These are phyloP conservation scores for Scotopteryx bipunctaria DNA, from an alignment of 2,888 invertebrate species.

Conservation along the genomic window DNA sequence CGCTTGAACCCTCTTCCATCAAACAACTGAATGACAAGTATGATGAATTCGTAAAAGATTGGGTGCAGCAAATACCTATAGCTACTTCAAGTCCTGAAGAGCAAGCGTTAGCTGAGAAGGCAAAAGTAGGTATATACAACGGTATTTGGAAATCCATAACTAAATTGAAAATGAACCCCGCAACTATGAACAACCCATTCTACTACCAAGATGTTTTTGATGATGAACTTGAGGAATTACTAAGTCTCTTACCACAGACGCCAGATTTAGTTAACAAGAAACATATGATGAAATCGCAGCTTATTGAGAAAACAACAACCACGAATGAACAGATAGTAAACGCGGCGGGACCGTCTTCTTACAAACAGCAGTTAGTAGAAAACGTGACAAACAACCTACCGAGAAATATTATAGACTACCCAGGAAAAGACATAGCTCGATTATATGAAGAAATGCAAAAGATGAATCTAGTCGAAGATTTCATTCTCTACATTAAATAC, in stretches of 20 bases:
- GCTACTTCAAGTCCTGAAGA: constrained; percentile 39
- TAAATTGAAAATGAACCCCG: constrained; percentile 56
- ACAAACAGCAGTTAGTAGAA: constrained; percentile 55
- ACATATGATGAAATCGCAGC: constrained; percentile 49
- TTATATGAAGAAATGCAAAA: constrained; percentile 52
- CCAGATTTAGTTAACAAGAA: constrained; percentile 47
- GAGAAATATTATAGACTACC: constrained; percentile 26
- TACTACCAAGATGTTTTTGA: constrained; percentile 61
- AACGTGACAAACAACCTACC: constrained; percentile 47
- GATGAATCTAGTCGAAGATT: constrained; percentile 55
- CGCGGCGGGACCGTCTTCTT: constrained; percentile 42
- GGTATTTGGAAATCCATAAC: constrained; percentile 58
- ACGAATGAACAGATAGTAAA: constrained; percentile 46
- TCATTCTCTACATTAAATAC: constrained; percentile 51
- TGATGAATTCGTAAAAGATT: constrained; percentile 49
- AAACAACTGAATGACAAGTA: constrained; percentile 47
- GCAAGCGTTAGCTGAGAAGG: constrained; percentile 41
- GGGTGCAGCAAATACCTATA: constrained; percentile 57
- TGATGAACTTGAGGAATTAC: constrained; percentile 60
- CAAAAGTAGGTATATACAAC: constrained; percentile 53
- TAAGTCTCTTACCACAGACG: constrained; percentile 55
- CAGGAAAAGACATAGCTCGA: constrained; percentile 35
- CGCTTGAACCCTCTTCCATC: constrained; percentile 9
- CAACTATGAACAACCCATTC: constrained; percentile 48
- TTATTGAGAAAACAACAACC: constrained; percentile 54